Base-by-base conservation (phyloP, 2,888 invertebrate genomes). In the Drosophila colorata region DNA sequence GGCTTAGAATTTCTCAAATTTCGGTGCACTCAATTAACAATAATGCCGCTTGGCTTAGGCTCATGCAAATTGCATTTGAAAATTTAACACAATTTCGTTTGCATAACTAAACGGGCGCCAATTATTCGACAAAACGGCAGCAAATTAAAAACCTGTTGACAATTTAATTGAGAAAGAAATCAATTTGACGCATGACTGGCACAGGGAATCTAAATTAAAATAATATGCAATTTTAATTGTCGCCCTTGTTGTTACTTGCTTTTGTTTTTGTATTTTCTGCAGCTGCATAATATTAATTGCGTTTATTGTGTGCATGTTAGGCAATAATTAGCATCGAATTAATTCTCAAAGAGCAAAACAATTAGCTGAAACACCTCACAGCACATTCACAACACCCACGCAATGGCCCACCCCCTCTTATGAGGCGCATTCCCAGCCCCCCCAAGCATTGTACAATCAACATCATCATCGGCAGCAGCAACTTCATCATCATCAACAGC, bases 261-360 rank as follows among this genome's bases (percentile, higher is more conserved):
- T 40, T 31, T 31, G 37, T 44, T 43, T 35, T 43, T 60, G 68
- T 52, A 58, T 46, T 25, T 51, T 53, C 33, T 57, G 59, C 20
- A 43, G 69, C 25, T 51, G 63, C 47, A 64, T 55, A 58, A 71
- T 74, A 80, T 69, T 83, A 77, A 86, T 86, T 86, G 69, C 70
- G 68, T 69, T 80, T 70, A 87, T 85, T 82, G 82, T 87, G 74
- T 52, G 52, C 65, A 57, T 82, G 64, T 78, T 78, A 48, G 68
- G 53, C 69, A 61, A 67, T 86, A 88, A 85, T 85, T 80, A 83
- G 88, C 75, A 73, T 80, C 63, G 69, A 78, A 80, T 88, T 88
- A 88, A 85, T 83, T 69, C 82, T 63, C 84, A 72, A 82, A 85
- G 67, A 73, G 75, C 61, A 65, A 78, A 67, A 75, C 86, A 88